Evolutionary conservation across 2,113 vertebrate genomes (phyloP).

Genomic region (Fukomys damarensis): DNA sequence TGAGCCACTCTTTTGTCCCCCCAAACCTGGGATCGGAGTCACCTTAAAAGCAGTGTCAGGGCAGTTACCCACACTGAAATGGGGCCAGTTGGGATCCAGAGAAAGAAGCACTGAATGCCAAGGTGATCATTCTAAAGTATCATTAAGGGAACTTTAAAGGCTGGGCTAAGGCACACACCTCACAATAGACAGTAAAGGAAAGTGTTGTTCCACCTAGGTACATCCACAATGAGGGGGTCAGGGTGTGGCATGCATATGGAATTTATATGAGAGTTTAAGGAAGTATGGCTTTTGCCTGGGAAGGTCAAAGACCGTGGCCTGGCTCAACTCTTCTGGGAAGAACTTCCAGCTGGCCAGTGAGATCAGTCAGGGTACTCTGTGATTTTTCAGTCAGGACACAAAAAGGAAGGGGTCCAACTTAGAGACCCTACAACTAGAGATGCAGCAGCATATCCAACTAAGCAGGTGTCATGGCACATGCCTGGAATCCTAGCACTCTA

Average conservation of each 20-base stretch:
- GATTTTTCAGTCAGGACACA: not conserved
- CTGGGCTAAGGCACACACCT: not conserved
- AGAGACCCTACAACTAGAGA: not conserved
- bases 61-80: no score
- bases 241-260: not conserved
- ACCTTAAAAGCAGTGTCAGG: not conserved
- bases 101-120: not conserved
- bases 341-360: not conserved
- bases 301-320: not conserved
- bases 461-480: not conserved
- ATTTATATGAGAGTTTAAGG: not conserved
- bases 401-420: not conserved
- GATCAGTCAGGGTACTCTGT: not conserved
- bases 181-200: not conserved
- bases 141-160: not conserved
- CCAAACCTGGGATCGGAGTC: not conserved
- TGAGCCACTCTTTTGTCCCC: not conserved
- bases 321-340: not conserved
- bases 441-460: not conserved
- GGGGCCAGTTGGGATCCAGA: not conserved
- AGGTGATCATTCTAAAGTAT: not conserved
- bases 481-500: not conserved
- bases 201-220: not conserved
- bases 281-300: not conserved
- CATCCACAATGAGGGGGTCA: not conserved